Base-by-base conservation (phyloP, 2,797 vertebrate species). In the Trematomus bernacchii region DNA sequence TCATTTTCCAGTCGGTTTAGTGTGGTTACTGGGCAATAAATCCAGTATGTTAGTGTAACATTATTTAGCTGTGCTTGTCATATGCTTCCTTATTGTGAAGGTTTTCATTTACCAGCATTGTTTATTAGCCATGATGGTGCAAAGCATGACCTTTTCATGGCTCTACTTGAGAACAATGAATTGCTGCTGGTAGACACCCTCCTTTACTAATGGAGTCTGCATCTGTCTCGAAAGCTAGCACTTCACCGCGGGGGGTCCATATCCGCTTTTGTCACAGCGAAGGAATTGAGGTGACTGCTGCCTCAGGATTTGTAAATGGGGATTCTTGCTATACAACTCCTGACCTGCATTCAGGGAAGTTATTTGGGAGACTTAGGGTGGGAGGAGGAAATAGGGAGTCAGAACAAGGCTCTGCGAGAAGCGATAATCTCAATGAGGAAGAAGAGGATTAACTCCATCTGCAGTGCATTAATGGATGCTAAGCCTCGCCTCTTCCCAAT, bases 381-480 rank as follows among this genome's bases (percentile, higher is more conserved):
- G 61, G 58, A 30, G 61, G 58, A 52, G 76, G 72, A 68, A 73
- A 63, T 52, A 51, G 65, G 40, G 67, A 88, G 69, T 71, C 72
- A 76, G 77, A 77, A 86, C 78, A 80, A 82, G 73, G 80, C 80
- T 78, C 83, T 60, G 78, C 44, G 84, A 86, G 78, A 87, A 71
- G 82, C 80, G 84, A 63, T 91, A 90, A 89, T 90, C 89, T 77
- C 88, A 91, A 77, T 83, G 86, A 88, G 84, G 83, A 92, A 90
- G 83, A 82, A 79, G 79, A 86, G 89, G 93, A 94, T 94, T 94
- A 93, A 84, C 66, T 86, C 75, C 83, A 87, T 92, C 90, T 91
- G 85, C 72, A 82, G 85, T 80, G 85, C 79, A 82, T 92, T 92
- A 92, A 90, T 91, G 85, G 86, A 66, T 88, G 85, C 89, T 94